Conservation (phyloP, 2,888 invertebrate species). For the Cataglyphis altisquamis region DNA sequence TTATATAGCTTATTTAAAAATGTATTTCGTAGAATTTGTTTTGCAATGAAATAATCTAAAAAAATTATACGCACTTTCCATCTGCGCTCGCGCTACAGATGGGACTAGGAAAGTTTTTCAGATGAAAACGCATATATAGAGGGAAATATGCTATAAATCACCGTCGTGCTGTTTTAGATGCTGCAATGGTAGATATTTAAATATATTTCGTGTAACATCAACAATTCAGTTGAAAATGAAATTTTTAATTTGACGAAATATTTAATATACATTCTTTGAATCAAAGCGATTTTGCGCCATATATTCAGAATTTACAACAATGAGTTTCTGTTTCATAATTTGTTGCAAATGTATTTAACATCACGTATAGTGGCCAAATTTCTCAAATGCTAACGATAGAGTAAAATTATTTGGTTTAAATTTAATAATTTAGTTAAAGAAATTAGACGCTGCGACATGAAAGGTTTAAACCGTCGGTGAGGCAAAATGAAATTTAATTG, state of each 20-base stretch:
- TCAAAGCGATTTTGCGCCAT: constrained; percentile 17
- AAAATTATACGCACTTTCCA: constrained; percentile 26
- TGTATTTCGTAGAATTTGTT: not conserved
- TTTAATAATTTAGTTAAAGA: not conserved
- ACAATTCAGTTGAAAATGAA: constrained; percentile 20
- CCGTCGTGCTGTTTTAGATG: not conserved
- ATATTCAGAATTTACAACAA: constrained; percentile 35
- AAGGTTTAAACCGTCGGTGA: not conserved
- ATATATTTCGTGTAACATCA: constrained; percentile 10
- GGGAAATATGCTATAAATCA: not conserved
- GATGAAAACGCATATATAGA: constrained; percentile 22
- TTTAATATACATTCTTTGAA: constrained; percentile 46
- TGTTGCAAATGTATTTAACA: not conserved
- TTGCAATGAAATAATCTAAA: constrained; percentile 1
- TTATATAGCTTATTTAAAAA: not conserved
- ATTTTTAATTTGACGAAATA: constrained; percentile 14
- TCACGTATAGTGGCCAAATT: not conserved
- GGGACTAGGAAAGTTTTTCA: constrained; percentile 1
- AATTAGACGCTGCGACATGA: not conserved
- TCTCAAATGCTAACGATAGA: not conserved
- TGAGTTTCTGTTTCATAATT: constrained; percentile 20
- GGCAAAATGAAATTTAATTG: constrained; percentile 6
- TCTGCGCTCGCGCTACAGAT: constrained; percentile 14
- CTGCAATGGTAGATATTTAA: constrained; percentile 2
- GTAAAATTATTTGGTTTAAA: not conserved